Percentiles rank a stretch among this genome's conserved stretches.
These are phyloP conservation scores for Paratilapia polleni DNA, from an alignment of 2,113 vertebrate species.

Conservation along the genomic window DNA sequence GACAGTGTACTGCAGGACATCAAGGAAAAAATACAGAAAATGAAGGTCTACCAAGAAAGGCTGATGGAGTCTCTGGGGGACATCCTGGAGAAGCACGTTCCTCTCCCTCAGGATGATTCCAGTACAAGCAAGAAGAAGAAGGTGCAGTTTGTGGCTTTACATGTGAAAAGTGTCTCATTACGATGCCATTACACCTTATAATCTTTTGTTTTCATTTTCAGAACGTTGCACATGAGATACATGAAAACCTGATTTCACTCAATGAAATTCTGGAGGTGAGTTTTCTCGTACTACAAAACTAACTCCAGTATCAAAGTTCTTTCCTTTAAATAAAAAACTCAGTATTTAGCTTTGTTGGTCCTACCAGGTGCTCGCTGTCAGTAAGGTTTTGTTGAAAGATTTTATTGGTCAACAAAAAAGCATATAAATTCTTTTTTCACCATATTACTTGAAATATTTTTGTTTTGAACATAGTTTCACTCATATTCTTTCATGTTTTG, in stretches of 20 bases:
- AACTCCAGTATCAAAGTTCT: not conserved
- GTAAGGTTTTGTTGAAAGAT: no score
- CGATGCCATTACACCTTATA: not conserved
- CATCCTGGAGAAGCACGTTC: slow-evolving; percentile 75
- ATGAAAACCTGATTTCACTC: slow-evolving; percentile 72
- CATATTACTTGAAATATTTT: not conserved
- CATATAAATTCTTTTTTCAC: fast-evolving
- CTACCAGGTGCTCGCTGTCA: no score
- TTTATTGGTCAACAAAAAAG: fast-evolving
- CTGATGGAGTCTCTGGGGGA: slow-evolving; percentile 78
- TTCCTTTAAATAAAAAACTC: not conserved
- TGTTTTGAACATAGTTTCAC: not conserved
- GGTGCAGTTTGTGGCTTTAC: slow-evolving; percentile 49
- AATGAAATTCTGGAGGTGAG: slow-evolving; percentile 82
- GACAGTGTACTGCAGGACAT: slow-evolving; percentile 74
- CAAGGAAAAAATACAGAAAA: slow-evolving; percentile 76
- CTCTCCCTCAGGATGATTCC: slow-evolving; percentile 56
- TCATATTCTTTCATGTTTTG: no score
- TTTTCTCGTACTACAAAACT: not conserved
- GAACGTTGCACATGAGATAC: slow-evolving; percentile 25
- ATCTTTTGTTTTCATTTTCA: slow-evolving; percentile 37
- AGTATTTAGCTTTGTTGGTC: not conserved
- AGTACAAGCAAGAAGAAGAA: slow-evolving; percentile 71
- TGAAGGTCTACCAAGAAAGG: slow-evolving; percentile 74
- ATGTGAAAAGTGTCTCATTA: not conserved